Conservation (phyloP, 2,113 vertebrate genomes). For the Poeciliopsis retropinna region DNA sequence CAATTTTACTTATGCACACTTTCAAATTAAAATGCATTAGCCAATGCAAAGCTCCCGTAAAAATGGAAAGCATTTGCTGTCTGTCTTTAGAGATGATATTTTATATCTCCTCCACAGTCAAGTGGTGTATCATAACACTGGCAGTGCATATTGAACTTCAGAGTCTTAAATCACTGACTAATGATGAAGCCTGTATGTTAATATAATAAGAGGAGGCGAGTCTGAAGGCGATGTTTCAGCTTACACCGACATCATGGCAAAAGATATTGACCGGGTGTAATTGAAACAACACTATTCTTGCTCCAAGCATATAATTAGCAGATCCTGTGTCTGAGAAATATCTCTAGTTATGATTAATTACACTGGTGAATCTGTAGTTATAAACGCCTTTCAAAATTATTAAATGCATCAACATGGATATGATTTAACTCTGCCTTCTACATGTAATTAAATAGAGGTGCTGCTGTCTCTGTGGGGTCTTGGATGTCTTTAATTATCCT, state of each 20-base stretch:
- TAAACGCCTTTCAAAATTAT: slow-evolving; percentile 40
- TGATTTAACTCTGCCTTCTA: slow-evolving; percentile 11
- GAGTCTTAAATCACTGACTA: slow-evolving; percentile 50
- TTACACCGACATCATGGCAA: slow-evolving; percentile 69
- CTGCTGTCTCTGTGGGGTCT: background rate
- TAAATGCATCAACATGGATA: slow-evolving; percentile 28
- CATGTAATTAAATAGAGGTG: slow-evolving; percentile 22
- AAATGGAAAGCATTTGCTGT: background rate
- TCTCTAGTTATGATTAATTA: slow-evolving; percentile 57
- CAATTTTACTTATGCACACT: background rate
- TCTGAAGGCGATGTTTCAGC: slow-evolving; percentile 52
- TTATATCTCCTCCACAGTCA: slow-evolving; percentile 12
- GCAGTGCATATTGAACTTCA: slow-evolving; percentile 38
- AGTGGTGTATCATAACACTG: slow-evolving; percentile 13
- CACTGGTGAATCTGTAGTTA: slow-evolving; percentile 25
- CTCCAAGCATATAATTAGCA: slow-evolving; percentile 68
- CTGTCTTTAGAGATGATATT: background rate
- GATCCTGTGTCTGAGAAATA: slow-evolving; percentile 70
- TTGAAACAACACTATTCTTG: slow-evolving; percentile 60
- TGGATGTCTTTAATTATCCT: background rate
- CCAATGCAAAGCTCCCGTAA: background rate
- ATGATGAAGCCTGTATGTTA: slow-evolving; percentile 66
- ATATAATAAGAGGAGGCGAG: slow-evolving; percentile 67
- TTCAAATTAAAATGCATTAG: background rate
- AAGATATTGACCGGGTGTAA: slow-evolving; percentile 69